Evolutionary conservation across 1,140 invertebrate genomes (phyloP), one percentile per base, ranked within the genome.

Genomic region (Chrysoperla carnea): DNA sequence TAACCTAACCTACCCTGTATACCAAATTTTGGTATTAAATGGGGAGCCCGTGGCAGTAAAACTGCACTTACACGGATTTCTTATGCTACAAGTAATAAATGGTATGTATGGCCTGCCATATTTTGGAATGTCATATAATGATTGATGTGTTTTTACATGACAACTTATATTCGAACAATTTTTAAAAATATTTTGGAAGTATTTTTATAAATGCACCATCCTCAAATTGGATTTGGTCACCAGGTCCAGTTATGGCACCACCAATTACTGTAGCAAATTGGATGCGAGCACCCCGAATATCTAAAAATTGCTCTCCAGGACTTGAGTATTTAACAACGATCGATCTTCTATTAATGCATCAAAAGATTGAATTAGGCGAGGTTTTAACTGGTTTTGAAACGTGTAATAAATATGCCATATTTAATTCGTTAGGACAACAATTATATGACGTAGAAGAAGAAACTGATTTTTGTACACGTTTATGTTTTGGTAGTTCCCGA

Each of bases 291-390:
- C 81, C 75, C 45, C 68, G 70, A 65, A 73, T 69, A 51, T 76
- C 70, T 60, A 68, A 63, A 69, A 86, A 78, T 59, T 91, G 81
- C 68, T 89, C 84, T 40, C 84, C 76, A 55, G 90, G 88, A 48
- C 79, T 95, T 70, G 88, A 91, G 71, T 94, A 88, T 73, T 78
- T 94, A 66, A 84, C 82, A 59, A 74, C 72, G 72, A 77, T 93
- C 72, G 88, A 94, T 62, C 78, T 86, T 51, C 65, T 94, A 36
- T 67, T 91, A 43, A 72, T 95, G 37, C 80, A 91, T 53, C 88
- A 92, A 61, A 86, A 90, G 66, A 72, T 87, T 8, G 86, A 92
- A 58, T 49, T 85, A 6, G 52, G 90, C 13, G 86, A 93, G 75
- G 76, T 76, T 81, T 64, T 86, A 48, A 76, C 75, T 45, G 84